Conservation (phyloP, 2,797 vertebrate species). For the Rhinoraja longicauda region DNA sequence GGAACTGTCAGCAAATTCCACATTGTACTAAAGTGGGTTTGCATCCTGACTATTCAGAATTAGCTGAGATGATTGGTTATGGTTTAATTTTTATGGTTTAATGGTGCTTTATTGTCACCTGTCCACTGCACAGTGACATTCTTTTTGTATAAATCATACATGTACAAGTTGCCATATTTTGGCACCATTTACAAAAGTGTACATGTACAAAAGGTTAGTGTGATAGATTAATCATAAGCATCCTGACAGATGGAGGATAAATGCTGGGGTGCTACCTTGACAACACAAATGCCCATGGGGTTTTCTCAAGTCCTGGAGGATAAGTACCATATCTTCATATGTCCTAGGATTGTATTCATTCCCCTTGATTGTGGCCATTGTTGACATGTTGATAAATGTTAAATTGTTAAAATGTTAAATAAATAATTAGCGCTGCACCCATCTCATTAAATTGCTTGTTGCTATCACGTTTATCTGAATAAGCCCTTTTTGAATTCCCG, state of each 20-base stretch:
- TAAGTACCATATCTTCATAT: background rate
- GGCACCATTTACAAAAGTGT: no score
- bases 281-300: background rate
- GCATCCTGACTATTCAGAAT: background rate
- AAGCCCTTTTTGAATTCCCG: background rate
- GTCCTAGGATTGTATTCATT: background rate
- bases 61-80: background rate
- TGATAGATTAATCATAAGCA: background rate
- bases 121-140: no score
- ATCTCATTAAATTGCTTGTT: background rate
- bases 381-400: background rate
- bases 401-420: background rate
- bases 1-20: background rate
- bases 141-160: no score
- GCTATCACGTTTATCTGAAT: background rate
- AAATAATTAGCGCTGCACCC: background rate
- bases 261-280: background rate
- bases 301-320: background rate
- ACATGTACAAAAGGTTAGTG: no score
- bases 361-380: background rate
- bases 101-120: no score
- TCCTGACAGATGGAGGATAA: background rate
- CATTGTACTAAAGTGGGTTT: background rate
- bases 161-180: no score
- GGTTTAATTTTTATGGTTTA: no score